Conservation (phyloP, 2,113 vertebrate genomes). For the Geococcyx californianus region DNA sequence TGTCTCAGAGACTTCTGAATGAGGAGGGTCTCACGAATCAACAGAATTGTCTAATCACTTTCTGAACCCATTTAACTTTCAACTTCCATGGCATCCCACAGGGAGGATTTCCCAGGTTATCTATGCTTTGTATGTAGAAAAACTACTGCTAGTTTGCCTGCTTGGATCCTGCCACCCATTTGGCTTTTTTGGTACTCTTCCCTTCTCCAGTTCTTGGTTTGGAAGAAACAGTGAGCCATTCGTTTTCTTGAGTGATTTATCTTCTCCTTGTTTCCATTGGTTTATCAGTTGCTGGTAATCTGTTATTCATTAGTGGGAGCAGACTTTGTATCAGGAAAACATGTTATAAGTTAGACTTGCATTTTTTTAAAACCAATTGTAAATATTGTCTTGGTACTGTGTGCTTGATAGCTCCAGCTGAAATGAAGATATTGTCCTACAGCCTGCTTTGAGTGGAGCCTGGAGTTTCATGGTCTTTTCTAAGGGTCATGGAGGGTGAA, state of each 20-base stretch:
- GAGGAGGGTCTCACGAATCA: fast-evolving
- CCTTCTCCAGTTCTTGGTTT: neutral
- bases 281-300: neutral
- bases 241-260: neutral
- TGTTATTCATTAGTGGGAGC: neutral
- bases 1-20: neutral
- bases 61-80: neutral
- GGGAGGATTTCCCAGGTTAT: neutral
- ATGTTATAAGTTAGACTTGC: neutral
- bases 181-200: neutral
- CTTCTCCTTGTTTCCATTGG: neutral
- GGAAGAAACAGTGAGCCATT: neutral
- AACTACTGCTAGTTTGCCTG: neutral
- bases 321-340: neutral
- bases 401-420: neutral
- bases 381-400: neutral
- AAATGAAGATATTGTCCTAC: neutral
- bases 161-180: neutral
- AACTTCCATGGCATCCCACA: neutral
- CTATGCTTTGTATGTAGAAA: neutral
- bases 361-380: neutral
- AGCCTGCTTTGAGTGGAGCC: neutral
- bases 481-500: neutral
- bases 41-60: neutral
- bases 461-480: neutral